phyloP scores from a whole-genome alignment of 2,888 invertebrate species.

The Sicus ferrugineus region DNA sequence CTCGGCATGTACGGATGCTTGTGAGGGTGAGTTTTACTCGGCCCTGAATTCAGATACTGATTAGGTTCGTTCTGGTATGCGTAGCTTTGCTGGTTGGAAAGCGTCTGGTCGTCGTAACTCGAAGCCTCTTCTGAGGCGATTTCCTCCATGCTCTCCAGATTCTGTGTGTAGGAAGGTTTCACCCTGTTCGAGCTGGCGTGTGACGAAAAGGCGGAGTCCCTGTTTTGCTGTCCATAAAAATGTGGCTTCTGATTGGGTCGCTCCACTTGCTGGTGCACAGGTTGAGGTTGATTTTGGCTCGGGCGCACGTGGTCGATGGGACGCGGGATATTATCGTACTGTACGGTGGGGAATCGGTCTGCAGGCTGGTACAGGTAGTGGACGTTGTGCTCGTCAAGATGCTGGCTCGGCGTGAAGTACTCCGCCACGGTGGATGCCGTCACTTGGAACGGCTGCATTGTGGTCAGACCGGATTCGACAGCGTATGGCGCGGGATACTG shows the following conservation, averaged over 20 bases:
- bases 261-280: conserved; percentile 23
- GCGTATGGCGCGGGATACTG: conserved; percentile 49
- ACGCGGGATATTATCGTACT: conserved; percentile 42
- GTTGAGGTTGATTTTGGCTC: background rate
- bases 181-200: conserved; percentile 51
- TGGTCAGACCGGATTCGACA: conserved; percentile 46
- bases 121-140: conserved; percentile 43
- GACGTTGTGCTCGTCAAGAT: conserved; percentile 57
- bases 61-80: conserved; percentile 43
- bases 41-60: background rate
- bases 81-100: conserved; percentile 43
- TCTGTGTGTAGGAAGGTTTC: conserved; percentile 58
- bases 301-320: conserved; percentile 41
- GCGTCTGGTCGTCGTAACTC: conserved; percentile 43
- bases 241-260: conserved; percentile 16
- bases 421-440: conserved; percentile 50
- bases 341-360: conserved; percentile 53
- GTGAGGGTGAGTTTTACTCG: conserved; percentile 36
- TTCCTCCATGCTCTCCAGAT: conserved; percentile 54
- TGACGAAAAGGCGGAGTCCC: conserved; percentile 46
- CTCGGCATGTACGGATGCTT: conserved; percentile 22
- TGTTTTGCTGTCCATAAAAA: conserved; percentile 9
- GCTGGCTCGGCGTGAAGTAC: conserved; percentile 60
- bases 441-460: conserved; percentile 46
- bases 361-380: conserved; percentile 53